Conservation (phyloP, 2,888 invertebrate genomes). For the Drosophila birchii region DNA sequence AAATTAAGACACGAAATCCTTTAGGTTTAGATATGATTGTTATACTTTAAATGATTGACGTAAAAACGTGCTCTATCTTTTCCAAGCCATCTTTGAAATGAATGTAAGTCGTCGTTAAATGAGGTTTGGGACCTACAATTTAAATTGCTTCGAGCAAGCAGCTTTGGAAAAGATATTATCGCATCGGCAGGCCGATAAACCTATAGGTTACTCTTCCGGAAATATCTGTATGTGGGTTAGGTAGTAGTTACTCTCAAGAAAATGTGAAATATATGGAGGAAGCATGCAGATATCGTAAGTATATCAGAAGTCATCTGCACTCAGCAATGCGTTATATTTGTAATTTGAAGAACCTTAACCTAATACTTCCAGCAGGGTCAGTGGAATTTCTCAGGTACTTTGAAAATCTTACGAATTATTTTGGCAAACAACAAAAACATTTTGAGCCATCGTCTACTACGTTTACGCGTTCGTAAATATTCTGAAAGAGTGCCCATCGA, state of each 20-base stretch:
- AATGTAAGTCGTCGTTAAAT: neutral
- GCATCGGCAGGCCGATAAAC: slow-evolving; percentile 51
- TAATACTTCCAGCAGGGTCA: slow-evolving; percentile 66
- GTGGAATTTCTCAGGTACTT: slow-evolving; percentile 77
- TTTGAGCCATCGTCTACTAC: slow-evolving; percentile 49
- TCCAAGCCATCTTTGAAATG: slow-evolving; percentile 18
- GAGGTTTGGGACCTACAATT: neutral
- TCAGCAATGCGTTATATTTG: slow-evolving; percentile 41
- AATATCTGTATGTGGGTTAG: slow-evolving; percentile 15
- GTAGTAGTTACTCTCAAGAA: slow-evolving; percentile 22
- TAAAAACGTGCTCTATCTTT: slow-evolving; percentile 39
- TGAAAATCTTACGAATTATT: slow-evolving; percentile 77
- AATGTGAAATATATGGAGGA: slow-evolving; percentile 32
- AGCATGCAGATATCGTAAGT: slow-evolving; percentile 27
- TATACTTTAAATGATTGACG: slow-evolving; percentile 67
- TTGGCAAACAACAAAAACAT: slow-evolving; percentile 69
- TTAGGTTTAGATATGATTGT: slow-evolving; percentile 75
- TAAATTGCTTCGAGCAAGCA: neutral
- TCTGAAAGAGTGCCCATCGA: slow-evolving; percentile 41
- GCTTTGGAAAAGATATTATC: slow-evolving; percentile 43
- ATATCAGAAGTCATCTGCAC: slow-evolving; percentile 46
- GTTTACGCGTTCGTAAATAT: slow-evolving; percentile 38
- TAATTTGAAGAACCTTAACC: slow-evolving; percentile 63
- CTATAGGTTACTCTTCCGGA: slow-evolving; percentile 9
- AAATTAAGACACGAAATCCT: slow-evolving; percentile 77